phyloP scores from a whole-genome alignment of 2,113 vertebrate species.

The Xenus cinereus region DNA sequence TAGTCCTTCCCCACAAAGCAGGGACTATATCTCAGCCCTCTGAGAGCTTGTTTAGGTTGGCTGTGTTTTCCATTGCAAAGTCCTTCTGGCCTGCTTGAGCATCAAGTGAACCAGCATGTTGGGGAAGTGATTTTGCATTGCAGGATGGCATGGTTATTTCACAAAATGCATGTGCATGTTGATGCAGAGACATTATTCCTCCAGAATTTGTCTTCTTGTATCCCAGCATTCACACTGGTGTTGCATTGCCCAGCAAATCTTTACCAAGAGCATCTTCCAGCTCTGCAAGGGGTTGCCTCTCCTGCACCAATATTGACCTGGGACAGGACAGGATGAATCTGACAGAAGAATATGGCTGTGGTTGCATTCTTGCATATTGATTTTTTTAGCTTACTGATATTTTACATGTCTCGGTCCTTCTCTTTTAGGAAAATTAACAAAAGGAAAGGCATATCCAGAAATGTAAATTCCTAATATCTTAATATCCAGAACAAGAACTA shows the following conservation, averaged over 20 bases:
- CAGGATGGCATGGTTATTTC: neutral
- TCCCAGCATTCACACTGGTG: neutral
- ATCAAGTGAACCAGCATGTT: fast-evolving
- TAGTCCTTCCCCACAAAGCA: neutral
- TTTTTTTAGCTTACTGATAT: neutral
- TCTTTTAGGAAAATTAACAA: neutral
- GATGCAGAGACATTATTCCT: neutral
- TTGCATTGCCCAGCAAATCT: neutral
- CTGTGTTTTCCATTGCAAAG: neutral
- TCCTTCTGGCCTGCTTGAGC: neutral
- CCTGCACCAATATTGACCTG: neutral
- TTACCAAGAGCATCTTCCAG: neutral
- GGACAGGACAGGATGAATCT: neutral
- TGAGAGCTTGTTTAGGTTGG: fast-evolving
- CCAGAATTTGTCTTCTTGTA: fast-evolving
- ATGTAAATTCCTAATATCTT: neutral
- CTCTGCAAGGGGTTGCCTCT: neutral
- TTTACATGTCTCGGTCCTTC: neutral
- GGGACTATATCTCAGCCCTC: neutral
- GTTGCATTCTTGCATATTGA: neutral
- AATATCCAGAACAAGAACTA: neutral
- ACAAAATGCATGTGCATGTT: fast-evolving
- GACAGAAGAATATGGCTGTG: neutral
- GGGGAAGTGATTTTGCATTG: neutral
- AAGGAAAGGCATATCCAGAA: neutral